A percentile compares a stretch with the other conserved stretches of the same genome.
phyloP scores from a whole-genome alignment of 2,888 invertebrate species.

The Synanthedon myopaeformis region DNA sequence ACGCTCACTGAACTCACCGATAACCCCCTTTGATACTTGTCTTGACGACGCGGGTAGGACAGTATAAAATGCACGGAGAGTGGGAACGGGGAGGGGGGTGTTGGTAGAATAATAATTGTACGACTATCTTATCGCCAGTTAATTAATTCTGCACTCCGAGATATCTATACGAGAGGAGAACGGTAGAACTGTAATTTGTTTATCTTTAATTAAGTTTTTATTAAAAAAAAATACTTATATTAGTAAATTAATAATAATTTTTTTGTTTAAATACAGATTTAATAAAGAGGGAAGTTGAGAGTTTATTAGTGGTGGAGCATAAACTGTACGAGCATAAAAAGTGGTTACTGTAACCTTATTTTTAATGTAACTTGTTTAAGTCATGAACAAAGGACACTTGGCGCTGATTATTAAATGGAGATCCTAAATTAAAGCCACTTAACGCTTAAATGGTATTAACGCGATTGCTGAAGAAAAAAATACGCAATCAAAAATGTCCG shows the following conservation, averaged over 20 bases:
- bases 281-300: no score
- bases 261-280: no score
- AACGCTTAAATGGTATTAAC: slow-evolving; percentile 15
- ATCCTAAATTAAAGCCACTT: neutral
- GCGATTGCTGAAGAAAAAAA: slow-evolving; percentile 17
- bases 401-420: no score
- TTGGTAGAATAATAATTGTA: slow-evolving; percentile 41
- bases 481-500: slow-evolving; percentile 16
- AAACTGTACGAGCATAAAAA: no score
- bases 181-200: neutral
- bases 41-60: neutral
- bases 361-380: no score
- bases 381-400: no score
- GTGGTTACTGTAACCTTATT: no score
- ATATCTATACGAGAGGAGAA: slow-evolving; percentile 7
- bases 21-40: slow-evolving; percentile 1
- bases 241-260: no score
- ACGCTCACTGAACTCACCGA: neutral
- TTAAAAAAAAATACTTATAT: neutral
- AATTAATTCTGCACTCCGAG: slow-evolving; percentile 39
- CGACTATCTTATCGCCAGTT: slow-evolving; percentile 38
- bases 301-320: no score
- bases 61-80: neutral
- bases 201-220: slow-evolving; percentile 4
- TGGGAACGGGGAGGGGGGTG: neutral